These are phyloP conservation scores for Gryon sp. DNA, from an alignment of 1,140 invertebrate genomes.

Conservation along the genomic window DNA sequence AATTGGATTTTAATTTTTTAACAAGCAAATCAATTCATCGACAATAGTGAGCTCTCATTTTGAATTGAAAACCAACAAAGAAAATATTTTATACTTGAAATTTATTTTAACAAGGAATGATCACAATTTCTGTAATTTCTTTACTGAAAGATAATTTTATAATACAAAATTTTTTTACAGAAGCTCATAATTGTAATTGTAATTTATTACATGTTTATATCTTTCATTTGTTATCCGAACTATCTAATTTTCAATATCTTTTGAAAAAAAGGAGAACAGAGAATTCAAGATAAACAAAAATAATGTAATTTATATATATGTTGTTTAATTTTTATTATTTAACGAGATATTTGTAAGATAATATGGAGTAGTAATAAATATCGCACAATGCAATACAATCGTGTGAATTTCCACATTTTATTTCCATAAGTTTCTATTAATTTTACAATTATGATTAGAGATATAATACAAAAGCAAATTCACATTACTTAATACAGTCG, in stretches of 20 bases:
- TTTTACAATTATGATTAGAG: slow-evolving; percentile 26
- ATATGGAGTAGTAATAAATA: too few relatives aligned
- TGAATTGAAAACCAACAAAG: too few relatives aligned
- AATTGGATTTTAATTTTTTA: slow-evolving; percentile 40
- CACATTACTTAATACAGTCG: slow-evolving; percentile 50
- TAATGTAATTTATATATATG: too few relatives aligned
- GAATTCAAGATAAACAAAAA: neutral
- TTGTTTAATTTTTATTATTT: too few relatives aligned
- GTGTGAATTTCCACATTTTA: neutral
- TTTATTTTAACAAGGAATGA: slow-evolving; percentile 30
- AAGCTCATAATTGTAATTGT: slow-evolving; percentile 39
- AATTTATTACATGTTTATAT: slow-evolving; percentile 33
- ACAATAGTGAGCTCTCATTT: slow-evolving; percentile 25
- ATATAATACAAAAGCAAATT: slow-evolving; percentile 8
- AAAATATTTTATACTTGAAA: slow-evolving; percentile 44
- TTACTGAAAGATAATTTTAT: slow-evolving; percentile 41
- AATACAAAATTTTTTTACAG: slow-evolving; percentile 48
- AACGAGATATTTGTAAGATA: too few relatives aligned
- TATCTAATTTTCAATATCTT: neutral
- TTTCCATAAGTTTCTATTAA: slow-evolving; percentile 14
- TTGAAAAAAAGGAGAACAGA: neutral
- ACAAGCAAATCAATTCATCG: too few relatives aligned
- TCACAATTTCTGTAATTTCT: slow-evolving; percentile 34
- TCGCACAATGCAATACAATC: too few relatives aligned
- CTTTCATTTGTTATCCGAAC: slow-evolving; percentile 2